A percentile compares a stretch with the other conserved stretches of the same genome.
Conservation (phyloP, 2,888 invertebrate genomes). For the Taenaris catops region DNA sequence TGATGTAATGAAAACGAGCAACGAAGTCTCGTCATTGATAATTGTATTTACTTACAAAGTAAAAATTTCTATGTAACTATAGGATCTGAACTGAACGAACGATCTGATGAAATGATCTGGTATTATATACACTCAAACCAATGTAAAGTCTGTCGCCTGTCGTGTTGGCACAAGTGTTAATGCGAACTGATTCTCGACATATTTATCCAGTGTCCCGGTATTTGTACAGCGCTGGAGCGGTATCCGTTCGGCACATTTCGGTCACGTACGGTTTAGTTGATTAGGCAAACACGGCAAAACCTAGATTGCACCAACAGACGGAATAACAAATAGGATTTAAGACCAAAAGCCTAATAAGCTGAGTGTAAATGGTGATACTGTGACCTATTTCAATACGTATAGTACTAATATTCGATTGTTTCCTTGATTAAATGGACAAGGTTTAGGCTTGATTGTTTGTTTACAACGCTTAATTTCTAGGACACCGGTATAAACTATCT, state of each 20-base stretch:
- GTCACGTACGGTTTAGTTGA: constrained; percentile 29
- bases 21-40: too few relatives aligned
- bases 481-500: too few relatives aligned
- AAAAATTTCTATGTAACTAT: too few relatives aligned
- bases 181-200: constrained; percentile 7
- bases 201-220: constrained; percentile 10
- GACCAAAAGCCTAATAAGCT: constrained; percentile 11
- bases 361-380: constrained; percentile 11
- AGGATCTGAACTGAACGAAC: too few relatives aligned
- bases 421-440: constrained; percentile 20
- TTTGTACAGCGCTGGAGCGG: constrained; percentile 11
- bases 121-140: too few relatives aligned
- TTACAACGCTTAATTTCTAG: too few relatives aligned
- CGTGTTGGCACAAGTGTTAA: constrained; percentile 7
- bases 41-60: too few relatives aligned
- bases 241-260: constrained; percentile 21
- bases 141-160: too few relatives aligned
- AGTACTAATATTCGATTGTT: constrained; percentile 20
- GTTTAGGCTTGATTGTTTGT: constrained; percentile 2
- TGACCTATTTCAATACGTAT: constrained; percentile 11
- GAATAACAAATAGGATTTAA: constrained; percentile 18
- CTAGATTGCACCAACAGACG: constrained; percentile 18
- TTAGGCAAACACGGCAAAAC: constrained; percentile 26
- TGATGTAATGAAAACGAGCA: too few relatives aligned
- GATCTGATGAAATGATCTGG: too few relatives aligned